Conservation (phyloP, 1,140 invertebrate genomes). For the Mactra quadrangularis region DNA sequence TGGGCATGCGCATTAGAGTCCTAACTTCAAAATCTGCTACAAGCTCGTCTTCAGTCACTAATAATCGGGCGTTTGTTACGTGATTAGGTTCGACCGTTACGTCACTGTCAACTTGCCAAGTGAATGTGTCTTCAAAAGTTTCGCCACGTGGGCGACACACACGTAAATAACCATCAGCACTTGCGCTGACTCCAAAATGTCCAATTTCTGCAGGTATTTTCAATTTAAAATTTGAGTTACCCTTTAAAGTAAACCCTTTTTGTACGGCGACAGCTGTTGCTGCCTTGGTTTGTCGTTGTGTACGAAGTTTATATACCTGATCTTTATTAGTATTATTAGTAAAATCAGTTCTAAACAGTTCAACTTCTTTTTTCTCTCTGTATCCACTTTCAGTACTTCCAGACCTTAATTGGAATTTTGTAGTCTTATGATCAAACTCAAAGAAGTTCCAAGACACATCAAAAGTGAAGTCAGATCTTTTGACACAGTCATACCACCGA, state of each 20-base stretch:
- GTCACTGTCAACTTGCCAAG: slow-evolving; percentile 74
- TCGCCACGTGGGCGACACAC: slow-evolving; percentile 69
- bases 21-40: slow-evolving; percentile 74
- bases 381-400: slow-evolving; percentile 60
- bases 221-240: slow-evolving; percentile 71
- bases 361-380: slow-evolving; percentile 70
- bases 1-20: slow-evolving; percentile 70
- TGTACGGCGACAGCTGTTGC: slow-evolving; percentile 70
- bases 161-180: slow-evolving; percentile 69
- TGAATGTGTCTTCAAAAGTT: slow-evolving; percentile 71
- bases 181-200: slow-evolving; percentile 72
- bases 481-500: slow-evolving; percentile 69
- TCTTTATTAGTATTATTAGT: slow-evolving; percentile 73
- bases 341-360: slow-evolving; percentile 69
- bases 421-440: slow-evolving; percentile 72
- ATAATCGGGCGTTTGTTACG: slow-evolving; percentile 68
- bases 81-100: slow-evolving; percentile 74
- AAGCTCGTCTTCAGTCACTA: slow-evolving; percentile 74
- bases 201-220: slow-evolving; percentile 70
- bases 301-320: slow-evolving; percentile 74
- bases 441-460: slow-evolving; percentile 76
- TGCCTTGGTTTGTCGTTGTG: slow-evolving; percentile 73
- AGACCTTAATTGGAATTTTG: slow-evolving; percentile 64
- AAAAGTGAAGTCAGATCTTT: slow-evolving; percentile 66
- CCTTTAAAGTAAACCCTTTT: slow-evolving; percentile 68